A percentile compares a stretch with the other conserved stretches of the same genome.
These are phyloP conservation scores for Tympanoctomys barrerae DNA, from an alignment of 2,797 vertebrate species.

Conservation along the genomic window DNA sequence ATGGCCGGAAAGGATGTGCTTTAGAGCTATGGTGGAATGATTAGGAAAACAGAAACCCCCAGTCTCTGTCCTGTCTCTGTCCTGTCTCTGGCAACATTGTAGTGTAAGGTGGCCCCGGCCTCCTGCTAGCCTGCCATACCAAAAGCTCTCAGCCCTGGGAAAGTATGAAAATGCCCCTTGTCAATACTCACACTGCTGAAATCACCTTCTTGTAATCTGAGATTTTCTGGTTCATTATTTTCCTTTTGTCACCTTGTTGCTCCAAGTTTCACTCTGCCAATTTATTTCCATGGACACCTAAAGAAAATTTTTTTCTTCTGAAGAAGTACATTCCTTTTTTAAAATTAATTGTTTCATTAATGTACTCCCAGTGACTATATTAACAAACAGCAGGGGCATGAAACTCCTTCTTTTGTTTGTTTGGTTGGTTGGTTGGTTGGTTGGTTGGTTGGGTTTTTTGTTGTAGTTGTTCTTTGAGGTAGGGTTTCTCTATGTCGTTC, in stretches of 20 bases:
- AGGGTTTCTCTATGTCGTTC: neutral
- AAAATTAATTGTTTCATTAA: slow-evolving; percentile 43
- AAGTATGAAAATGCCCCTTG: neutral
- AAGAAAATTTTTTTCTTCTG: neutral
- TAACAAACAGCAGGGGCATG: slow-evolving; percentile 15
- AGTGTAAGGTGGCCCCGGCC: neutral
- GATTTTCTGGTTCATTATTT: slow-evolving; percentile 22
- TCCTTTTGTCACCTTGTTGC: neutral
- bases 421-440: too few species aligned
- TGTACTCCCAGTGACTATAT: slow-evolving; percentile 4
- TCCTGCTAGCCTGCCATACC: neutral
- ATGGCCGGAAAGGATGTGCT: neutral
- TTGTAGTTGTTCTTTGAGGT: neutral
- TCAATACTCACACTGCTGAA: neutral
- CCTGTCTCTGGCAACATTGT: neutral
- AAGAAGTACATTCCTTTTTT: slow-evolving; percentile 12
- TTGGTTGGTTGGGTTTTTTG: neutral
- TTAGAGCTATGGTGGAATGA: neutral
- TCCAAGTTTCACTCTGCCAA: neutral
- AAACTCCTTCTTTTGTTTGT: neutral
- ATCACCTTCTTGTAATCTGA: neutral
- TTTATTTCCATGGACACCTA: neutral
- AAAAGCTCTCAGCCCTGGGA: neutral
- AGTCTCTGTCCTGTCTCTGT: neutral
- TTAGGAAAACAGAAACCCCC: neutral